Percentiles rank a stretch among this genome's conserved stretches.
phyloP scores from a whole-genome alignment of 1,140 invertebrate species.

The Bactericera cockerelli region DNA sequence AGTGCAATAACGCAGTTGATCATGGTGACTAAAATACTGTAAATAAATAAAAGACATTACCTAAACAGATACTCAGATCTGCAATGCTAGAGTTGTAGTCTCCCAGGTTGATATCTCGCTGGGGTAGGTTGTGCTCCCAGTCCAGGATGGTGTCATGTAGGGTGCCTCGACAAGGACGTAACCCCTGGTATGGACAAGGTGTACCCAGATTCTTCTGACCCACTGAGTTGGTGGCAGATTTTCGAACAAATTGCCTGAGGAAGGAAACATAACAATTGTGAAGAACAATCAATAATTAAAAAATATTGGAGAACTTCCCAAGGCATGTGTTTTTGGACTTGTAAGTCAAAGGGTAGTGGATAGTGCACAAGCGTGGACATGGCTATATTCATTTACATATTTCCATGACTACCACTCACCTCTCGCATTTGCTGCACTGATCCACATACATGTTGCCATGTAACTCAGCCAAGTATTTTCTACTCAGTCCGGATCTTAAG shows the following conservation, averaged over 20 bases:
- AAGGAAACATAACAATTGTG: too few relatives aligned
- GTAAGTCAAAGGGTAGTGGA: too few relatives aligned
- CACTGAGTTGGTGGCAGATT: slow-evolving; percentile 65
- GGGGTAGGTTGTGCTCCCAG: slow-evolving; percentile 91
- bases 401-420: slow-evolving; percentile 42
- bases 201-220: slow-evolving; percentile 75
- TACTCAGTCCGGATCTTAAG: slow-evolving; percentile 68
- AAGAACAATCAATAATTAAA: too few relatives aligned
- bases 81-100: slow-evolving; percentile 69
- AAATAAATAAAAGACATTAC: too few relatives aligned
- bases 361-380: too few relatives aligned
- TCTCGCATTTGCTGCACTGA: slow-evolving; percentile 79
- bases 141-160: slow-evolving; percentile 90
- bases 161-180: slow-evolving; percentile 62
- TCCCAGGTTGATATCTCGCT: slow-evolving; percentile 71
- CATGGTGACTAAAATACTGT: too few relatives aligned
- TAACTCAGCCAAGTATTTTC: slow-evolving; percentile 72
- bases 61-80: slow-evolving; percentile 59
- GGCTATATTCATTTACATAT: too few relatives aligned
- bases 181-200: slow-evolving; percentile 46
- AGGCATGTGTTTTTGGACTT: too few relatives aligned
- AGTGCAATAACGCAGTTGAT: too few relatives aligned
- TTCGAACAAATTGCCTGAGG: slow-evolving; percentile 72
- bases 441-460: slow-evolving; percentile 98
- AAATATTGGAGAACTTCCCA: too few relatives aligned